A percentile compares a stretch with the other conserved stretches of the same genome.
Conservation (phyloP, 2,797 vertebrate genomes). For the Nyctalus aviator region DNA sequence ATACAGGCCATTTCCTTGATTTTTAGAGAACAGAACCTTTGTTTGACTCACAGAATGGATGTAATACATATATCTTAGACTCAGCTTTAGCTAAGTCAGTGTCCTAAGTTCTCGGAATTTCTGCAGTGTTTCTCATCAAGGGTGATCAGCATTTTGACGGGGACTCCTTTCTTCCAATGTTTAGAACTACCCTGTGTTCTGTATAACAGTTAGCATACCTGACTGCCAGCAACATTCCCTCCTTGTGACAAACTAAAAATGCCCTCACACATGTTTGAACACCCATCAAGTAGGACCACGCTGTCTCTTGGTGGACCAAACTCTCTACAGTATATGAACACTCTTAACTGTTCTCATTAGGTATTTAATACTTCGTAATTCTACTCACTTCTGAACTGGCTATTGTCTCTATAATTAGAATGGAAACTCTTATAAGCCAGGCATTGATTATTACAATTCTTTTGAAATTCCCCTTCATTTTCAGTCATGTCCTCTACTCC, state of each 20-base stretch:
- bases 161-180: background rate
- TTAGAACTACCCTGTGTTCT: background rate
- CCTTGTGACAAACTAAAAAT: background rate
- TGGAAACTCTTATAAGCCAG: background rate
- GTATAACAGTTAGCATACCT: background rate
- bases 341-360: background rate
- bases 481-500: background rate
- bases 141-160: background rate
- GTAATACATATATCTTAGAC: background rate
- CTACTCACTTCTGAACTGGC: background rate
- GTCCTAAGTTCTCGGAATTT: background rate
- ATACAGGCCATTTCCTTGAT: conserved; percentile 40
- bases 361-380: background rate
- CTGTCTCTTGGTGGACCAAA: background rate
- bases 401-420: background rate
- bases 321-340: background rate
- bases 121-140: background rate
- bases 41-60: conserved; percentile 38
- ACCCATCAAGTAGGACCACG: background rate
- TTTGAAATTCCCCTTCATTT: background rate
- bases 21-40: conserved; percentile 66
- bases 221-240: background rate
- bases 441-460: background rate
- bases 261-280: background rate
- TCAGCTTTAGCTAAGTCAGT: background rate